These are phyloP conservation scores for Elymnias hypermnestra DNA, from an alignment of 1,140 invertebrate genomes.

Conservation along the genomic window DNA sequence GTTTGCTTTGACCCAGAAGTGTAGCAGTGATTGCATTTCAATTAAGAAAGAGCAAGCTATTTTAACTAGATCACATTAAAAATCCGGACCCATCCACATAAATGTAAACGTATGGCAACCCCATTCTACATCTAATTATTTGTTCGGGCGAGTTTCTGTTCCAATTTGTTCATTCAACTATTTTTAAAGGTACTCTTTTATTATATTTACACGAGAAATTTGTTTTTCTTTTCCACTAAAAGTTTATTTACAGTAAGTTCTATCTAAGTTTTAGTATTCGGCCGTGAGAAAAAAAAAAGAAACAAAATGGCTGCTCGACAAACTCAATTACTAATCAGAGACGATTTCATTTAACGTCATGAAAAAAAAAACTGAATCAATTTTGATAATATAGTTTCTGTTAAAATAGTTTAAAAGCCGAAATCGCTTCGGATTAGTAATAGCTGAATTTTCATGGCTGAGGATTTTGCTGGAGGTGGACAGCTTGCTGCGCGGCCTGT, in stretches of 20 bases:
- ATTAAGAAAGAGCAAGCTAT: too few species aligned
- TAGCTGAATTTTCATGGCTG: conserved; percentile 76
- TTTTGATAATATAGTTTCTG: conserved; percentile 18
- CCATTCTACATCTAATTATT: conserved; percentile 60
- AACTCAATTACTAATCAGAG: conserved; percentile 63
- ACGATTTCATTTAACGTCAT: conserved; percentile 56
- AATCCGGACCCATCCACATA: neutral
- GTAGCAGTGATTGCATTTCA: too few species aligned
- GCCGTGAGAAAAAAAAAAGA: conserved; percentile 9
- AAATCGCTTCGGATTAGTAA: conserved; percentile 76
- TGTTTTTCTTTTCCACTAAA: conserved; percentile 43
- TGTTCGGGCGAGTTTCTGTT: conserved; percentile 72
- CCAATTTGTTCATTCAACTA: conserved; percentile 63
- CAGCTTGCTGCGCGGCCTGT: conserved; percentile 67
- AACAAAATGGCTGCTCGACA: conserved; percentile 26
- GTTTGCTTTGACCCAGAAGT: too few species aligned
- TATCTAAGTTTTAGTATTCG: conserved; percentile 55
- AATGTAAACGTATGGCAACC: neutral
- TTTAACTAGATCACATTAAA: too few species aligned
- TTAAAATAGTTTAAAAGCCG: conserved; percentile 17
- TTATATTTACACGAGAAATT: conserved; percentile 64
- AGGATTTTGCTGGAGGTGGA: conserved; percentile 69
- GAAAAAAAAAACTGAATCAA: too few species aligned
- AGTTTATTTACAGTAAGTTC: conserved; percentile 65
- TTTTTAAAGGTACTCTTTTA: conserved; percentile 38